phyloP scores from a whole-genome alignment of 2,888 invertebrate genomes.

The Tromatobia lineatoria region DNA sequence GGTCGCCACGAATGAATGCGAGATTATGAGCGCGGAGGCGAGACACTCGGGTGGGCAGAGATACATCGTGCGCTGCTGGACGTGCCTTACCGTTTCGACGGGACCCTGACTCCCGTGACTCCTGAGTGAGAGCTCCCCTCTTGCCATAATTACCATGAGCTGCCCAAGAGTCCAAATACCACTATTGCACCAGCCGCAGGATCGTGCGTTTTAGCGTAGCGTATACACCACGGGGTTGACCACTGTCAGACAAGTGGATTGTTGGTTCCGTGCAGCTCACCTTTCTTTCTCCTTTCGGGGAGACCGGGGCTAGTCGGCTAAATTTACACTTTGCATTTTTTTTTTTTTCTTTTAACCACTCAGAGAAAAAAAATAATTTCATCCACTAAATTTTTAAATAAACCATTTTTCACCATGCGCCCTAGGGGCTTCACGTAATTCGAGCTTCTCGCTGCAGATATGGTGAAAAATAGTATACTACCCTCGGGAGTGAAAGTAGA shows the following conservation, averaged over 20 bases:
- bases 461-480: too few species aligned
- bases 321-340: too few species aligned
- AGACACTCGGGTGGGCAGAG: slow-evolving; percentile 67
- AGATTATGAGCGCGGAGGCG: slow-evolving; percentile 57
- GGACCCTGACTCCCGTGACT: slow-evolving; percentile 62
- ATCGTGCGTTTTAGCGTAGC: slow-evolving; percentile 19
- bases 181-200: slow-evolving; percentile 37
- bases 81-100: slow-evolving; percentile 65
- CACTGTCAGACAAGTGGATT: slow-evolving; percentile 52
- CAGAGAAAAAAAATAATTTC: too few species aligned
- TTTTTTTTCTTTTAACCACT: too few species aligned
- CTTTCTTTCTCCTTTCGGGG: slow-evolving; percentile 35
- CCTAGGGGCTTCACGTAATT: too few species aligned
- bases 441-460: too few species aligned
- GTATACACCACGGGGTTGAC: slow-evolving; percentile 14
- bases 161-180: slow-evolving; percentile 47
- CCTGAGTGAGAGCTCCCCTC: slow-evolving; percentile 67
- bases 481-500: too few species aligned
- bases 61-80: slow-evolving; percentile 57
- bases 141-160: slow-evolving; percentile 63
- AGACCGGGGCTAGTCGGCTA: too few species aligned
- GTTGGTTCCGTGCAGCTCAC: slow-evolving; percentile 56
- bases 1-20: slow-evolving; percentile 5
- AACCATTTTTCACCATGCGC: too few species aligned
- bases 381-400: too few species aligned